Conservation (phyloP, 2,113 vertebrate species). For the Rallus limicola region DNA sequence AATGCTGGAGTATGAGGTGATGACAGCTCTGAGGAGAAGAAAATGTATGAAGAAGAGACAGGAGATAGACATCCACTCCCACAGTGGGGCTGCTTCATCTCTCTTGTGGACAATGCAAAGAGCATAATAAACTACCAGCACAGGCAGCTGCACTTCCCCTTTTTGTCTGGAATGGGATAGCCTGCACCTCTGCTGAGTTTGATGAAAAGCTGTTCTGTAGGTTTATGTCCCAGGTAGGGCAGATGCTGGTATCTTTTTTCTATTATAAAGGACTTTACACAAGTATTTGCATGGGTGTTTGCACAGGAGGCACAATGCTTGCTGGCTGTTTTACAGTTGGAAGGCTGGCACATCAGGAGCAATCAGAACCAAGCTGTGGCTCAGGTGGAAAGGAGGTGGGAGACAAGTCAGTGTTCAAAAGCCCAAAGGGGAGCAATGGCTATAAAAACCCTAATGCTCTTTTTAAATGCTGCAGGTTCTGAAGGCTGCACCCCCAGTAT, state of each 20-base stretch:
- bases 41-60: not conserved
- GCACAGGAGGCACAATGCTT: not conserved
- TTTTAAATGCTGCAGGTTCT: not conserved
- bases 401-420: not conserved
- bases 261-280: not conserved
- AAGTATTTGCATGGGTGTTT: not conserved
- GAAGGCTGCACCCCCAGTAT: not conserved
- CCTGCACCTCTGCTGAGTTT: not conserved
- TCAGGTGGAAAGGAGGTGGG: not conserved
- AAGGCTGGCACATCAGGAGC: not conserved
- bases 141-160: not conserved
- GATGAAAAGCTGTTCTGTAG: not conserved
- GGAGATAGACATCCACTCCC: not conserved
- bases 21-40: not conserved
- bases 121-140: not conserved
- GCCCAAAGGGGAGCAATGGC: not conserved
- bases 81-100: not conserved
- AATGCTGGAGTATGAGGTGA: not conserved
- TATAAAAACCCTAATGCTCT: not conserved
- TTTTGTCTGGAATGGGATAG: not conserved
- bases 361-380: not conserved
- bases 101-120: fast-evolving
- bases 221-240: not conserved
- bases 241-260: not conserved
- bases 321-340: not conserved